phyloP scores from a whole-genome alignment of 1,140 invertebrate genomes.

The Drosophila chauvacae region DNA sequence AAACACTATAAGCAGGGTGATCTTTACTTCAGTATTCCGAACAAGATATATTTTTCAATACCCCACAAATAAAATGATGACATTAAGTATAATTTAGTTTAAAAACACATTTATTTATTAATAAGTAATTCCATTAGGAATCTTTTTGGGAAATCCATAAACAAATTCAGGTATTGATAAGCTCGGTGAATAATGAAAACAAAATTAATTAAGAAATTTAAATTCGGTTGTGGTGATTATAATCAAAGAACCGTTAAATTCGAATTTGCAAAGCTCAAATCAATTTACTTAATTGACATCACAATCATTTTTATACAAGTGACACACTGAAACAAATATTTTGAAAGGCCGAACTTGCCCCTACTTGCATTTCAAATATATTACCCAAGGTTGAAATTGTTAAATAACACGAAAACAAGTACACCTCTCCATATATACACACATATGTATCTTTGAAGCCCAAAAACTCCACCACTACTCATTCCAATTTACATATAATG shows the following conservation, averaged over 20 bases:
- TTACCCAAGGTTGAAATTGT: background rate
- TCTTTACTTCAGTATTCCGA: background rate
- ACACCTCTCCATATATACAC: background rate
- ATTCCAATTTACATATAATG: background rate
- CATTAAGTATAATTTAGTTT: background rate
- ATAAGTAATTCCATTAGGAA: constrained; percentile 11
- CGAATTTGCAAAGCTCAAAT: constrained; percentile 12
- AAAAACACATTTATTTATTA: constrained; percentile 11
- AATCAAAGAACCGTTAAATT: constrained; percentile 35
- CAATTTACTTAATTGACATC: constrained; percentile 30
- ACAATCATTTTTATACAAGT: background rate
- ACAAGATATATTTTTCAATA: background rate
- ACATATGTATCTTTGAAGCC: no score
- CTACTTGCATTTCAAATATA: background rate
- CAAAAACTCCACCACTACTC: background rate
- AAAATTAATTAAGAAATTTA: constrained; percentile 15
- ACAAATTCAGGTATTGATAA: constrained; percentile 1
- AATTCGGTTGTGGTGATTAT: constrained; percentile 21
- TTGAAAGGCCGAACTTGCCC: background rate
- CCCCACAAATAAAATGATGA: background rate
- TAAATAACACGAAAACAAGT: background rate
- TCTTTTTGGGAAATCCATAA: background rate
- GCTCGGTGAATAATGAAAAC: constrained; percentile 7
- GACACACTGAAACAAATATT: constrained; percentile 16
- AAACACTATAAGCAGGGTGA: background rate